phyloP scores from a whole-genome alignment of 2,888 invertebrate species.

The Carabus problematicus region DNA sequence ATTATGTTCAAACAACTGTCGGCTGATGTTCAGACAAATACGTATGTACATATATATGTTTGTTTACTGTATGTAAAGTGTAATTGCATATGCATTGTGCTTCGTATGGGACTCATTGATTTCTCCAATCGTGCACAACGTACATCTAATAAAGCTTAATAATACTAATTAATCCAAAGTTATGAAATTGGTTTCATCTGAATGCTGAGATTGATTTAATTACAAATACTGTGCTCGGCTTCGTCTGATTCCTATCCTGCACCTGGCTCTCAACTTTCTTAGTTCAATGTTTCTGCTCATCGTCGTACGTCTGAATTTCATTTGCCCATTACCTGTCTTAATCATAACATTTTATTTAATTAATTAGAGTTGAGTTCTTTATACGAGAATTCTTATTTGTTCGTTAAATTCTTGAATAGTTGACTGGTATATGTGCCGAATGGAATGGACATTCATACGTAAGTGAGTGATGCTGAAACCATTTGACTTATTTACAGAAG shows the following conservation, averaged over 20 bases:
- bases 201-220: slow-evolving; percentile 38
- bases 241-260: slow-evolving; percentile 22
- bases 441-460: not conserved
- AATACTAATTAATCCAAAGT: slow-evolving; percentile 39
- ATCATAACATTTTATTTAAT: not conserved
- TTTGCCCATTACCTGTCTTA: not conserved
- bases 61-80: not conserved
- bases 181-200: slow-evolving; percentile 37
- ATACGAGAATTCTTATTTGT: not conserved
- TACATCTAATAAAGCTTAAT: slow-evolving; percentile 36
- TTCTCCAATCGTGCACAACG: not conserved
- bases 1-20: too few species aligned
- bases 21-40: too few species aligned
- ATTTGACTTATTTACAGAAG: slow-evolving; percentile 29
- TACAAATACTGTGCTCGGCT: slow-evolving; percentile 16
- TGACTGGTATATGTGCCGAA: too few species aligned
- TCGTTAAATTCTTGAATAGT: slow-evolving; percentile 1
- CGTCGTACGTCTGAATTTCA: not conserved
- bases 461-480: not conserved
- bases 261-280: slow-evolving; percentile 16
- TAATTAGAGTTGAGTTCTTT: too few species aligned
- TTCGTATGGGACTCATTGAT: not conserved
- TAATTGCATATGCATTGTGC: not conserved
- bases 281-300: too few species aligned
- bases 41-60: not conserved